Conservation (phyloP, 2,888 invertebrate genomes). For the Drosophila bunnanda region DNA sequence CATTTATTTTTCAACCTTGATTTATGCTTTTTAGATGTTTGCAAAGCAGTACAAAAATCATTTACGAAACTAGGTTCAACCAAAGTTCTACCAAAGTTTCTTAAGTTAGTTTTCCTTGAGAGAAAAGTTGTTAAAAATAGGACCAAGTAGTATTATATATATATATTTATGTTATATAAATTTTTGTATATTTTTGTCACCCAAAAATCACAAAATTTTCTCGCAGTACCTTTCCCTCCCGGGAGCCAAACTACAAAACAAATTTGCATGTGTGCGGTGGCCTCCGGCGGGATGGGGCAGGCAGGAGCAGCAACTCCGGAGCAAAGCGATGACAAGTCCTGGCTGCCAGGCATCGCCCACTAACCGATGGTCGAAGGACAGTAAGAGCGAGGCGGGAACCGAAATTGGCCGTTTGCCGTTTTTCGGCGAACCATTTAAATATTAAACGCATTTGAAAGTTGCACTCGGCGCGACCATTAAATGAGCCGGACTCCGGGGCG, state of each 20-base stretch:
- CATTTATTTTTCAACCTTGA: neutral
- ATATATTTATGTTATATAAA: neutral
- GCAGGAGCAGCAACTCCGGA: neutral
- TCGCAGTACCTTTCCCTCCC: slow-evolving; percentile 7
- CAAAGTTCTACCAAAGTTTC: too few relatives aligned
- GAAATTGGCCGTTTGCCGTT: slow-evolving; percentile 37
- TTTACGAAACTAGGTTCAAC: neutral
- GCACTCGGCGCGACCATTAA: slow-evolving; percentile 40
- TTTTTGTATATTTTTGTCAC: neutral
- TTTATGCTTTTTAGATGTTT: neutral
- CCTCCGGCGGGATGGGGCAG: neutral
- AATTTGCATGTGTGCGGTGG: slow-evolving; percentile 45
- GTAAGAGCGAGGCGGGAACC: neutral
- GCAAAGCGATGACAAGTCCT: slow-evolving; percentile 12
- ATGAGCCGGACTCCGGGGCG: slow-evolving; percentile 30
- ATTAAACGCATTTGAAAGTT: slow-evolving; percentile 56
- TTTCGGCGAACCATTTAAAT: slow-evolving; percentile 47
- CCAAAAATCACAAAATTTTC: neutral
- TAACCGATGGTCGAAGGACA: slow-evolving; percentile 11
- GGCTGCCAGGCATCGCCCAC: slow-evolving; percentile 24
- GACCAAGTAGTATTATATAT: too few relatives aligned
- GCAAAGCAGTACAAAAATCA: neutral
- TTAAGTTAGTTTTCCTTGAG: too few relatives aligned
- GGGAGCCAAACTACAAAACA: slow-evolving; percentile 21
- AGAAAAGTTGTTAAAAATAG: too few relatives aligned